Evolutionary conservation across 2,797 vertebrate species (phyloP), one percentile per base, ranked within the genome.

Genomic region (Poeciliopsis paucimaculata): DNA sequence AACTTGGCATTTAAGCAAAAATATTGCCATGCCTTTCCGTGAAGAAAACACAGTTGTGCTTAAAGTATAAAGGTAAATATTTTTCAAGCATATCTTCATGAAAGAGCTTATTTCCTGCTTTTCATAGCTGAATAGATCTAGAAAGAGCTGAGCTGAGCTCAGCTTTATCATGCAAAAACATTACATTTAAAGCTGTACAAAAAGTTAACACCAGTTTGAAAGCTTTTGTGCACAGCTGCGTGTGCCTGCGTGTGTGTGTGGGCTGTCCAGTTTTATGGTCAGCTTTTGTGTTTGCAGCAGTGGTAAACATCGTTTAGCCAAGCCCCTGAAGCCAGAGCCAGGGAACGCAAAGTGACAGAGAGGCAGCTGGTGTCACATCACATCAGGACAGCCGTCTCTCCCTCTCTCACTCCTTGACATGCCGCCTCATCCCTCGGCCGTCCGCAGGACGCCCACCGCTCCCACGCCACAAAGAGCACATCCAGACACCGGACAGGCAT

Each of bases 261-360:
- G 28, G 57, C 57, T 34, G 60, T 62, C 73, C 81, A 49, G 70
- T 13, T 76, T 85, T 88, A 78, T 72, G 74, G 86, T 81, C 76
- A 83, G 81, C 60, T 80, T 86, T 87, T 83, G 87, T 92, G 88
- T 89, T 89, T 77, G 77, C 73, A 43, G 83, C 53, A 78, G 80
- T 78, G 83, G 88, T 94, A 95, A 94, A 94, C 91, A 94, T 87
- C 85, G 64, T 95, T 94, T 94, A 94, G 87, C 88, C 80, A 76
- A 86, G 82, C 73, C 82, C 91, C 93, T 92, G 91, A 93, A 93
- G 91, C 87, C 84, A 74, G 87, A 86, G 84, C 86, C 82, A 82
- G 87, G 82, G 89, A 95, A 96, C 91, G 75, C 90, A 93, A 95
- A 94, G 93, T 95, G 95, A 96, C 95, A 95, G 92, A 93, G 94